Evolutionary conservation across 2,113 vertebrate species (phyloP).

Genomic region (Grammomys dolichurus): DNA sequence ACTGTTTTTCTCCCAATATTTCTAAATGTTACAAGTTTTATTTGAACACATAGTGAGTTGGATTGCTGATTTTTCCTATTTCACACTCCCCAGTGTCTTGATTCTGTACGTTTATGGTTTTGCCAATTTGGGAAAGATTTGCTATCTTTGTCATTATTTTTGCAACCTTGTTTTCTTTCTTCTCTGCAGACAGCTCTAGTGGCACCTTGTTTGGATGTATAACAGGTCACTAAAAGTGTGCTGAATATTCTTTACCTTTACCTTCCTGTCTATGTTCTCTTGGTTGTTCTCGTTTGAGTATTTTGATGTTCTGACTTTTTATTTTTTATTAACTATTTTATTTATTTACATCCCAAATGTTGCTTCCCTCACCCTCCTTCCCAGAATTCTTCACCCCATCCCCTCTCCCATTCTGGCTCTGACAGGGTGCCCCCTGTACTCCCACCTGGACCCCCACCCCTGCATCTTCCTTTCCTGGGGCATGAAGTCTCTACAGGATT

Average conservation of each 20-base stretch:
- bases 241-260: too few species aligned
- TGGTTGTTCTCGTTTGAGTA: background rate
- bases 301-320: background rate
- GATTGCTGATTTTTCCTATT: background rate
- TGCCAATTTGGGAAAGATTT: background rate
- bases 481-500: too few species aligned
- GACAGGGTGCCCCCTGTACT: too few species aligned
- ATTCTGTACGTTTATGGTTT: background rate
- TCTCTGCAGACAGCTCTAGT: background rate
- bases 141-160: background rate
- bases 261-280: background rate
- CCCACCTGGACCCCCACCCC: too few species aligned
- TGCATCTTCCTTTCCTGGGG: too few species aligned
- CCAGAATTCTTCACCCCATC: too few species aligned
- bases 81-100: background rate
- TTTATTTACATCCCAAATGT: too few species aligned
- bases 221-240: background rate
- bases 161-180: background rate
- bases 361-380: too few species aligned
- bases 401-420: too few species aligned
- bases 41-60: background rate
- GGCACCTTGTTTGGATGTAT: background rate
- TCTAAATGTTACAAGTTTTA: background rate
- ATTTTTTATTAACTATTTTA: too few species aligned
- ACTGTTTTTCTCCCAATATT: background rate